phyloP scores from a whole-genome alignment of 2,797 vertebrate species.

The Pyrocephalus nanus region DNA sequence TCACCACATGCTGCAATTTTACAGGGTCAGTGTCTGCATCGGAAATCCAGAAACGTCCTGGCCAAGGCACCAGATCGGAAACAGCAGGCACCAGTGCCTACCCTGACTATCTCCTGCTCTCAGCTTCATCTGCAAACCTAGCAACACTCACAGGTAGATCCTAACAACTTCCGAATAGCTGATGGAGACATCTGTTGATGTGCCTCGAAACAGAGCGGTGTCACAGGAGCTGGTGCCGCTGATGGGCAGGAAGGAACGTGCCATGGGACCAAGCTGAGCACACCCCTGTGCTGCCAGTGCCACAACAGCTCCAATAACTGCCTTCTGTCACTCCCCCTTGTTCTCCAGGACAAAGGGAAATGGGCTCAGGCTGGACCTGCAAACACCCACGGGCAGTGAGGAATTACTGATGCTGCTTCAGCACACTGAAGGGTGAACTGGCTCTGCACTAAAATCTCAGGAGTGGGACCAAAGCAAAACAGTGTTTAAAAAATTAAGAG shows the following conservation, averaged over 20 bases:
- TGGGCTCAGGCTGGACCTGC: neutral
- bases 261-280: neutral
- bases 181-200: neutral
- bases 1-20: slow-evolving; percentile 20
- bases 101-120: neutral
- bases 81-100: neutral
- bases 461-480: rapidly evolving
- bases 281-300: neutral
- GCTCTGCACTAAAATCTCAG: neutral
- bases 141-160: neutral
- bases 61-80: neutral
- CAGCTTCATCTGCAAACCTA: neutral
- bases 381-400: neutral
- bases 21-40: neutral
- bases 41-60: slow-evolving; percentile 47
- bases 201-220: neutral
- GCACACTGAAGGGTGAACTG: neutral
- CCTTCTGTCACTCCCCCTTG: neutral
- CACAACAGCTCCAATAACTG: neutral
- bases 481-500: neutral
- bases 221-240: neutral
- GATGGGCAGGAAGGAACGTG: rapidly evolving
- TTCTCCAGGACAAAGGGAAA: neutral
- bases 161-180: neutral
- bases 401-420: neutral